Percentiles rank a stretch among this genome's conserved stretches.
Evolutionary conservation across 2,888 invertebrate genomes (phyloP).

Genomic region (Cataglyphis altisquamis): DNA sequence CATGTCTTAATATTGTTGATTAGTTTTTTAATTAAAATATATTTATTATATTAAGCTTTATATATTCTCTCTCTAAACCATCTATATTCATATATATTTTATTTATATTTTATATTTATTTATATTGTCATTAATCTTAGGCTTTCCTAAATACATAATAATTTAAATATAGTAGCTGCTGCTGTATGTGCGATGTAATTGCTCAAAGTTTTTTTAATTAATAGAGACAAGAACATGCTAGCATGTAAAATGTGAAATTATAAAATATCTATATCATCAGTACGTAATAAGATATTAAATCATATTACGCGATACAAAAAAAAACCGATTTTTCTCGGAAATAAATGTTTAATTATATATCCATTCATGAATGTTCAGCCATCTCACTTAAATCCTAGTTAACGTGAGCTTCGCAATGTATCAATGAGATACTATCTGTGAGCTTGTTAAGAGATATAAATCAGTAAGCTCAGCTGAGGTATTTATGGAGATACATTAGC

Average conservation of each 20-base stretch:
- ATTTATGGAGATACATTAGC: slow-evolving; percentile 58
- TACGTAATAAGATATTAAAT: background rate
- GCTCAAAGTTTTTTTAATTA: slow-evolving; percentile 1
- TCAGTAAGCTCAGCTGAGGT: slow-evolving; percentile 42
- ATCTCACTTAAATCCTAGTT: slow-evolving; percentile 49
- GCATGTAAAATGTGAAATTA: background rate
- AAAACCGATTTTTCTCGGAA: slow-evolving; percentile 2
- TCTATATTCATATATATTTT: background rate
- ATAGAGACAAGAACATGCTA: slow-evolving; percentile 1
- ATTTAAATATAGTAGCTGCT: background rate
- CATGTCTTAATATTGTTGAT: background rate
- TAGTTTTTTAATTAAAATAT: background rate
- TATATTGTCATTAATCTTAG: background rate
- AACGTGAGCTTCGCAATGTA: slow-evolving; percentile 53
- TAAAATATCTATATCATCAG: slow-evolving; percentile 5
- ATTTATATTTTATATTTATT: slow-evolving; percentile 2
- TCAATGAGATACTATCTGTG: slow-evolving; percentile 52
- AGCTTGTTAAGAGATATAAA: slow-evolving; percentile 57
- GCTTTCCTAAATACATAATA: background rate
- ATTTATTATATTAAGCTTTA: background rate
- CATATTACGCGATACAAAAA: background rate
- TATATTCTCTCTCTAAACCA: background rate
- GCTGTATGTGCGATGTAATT: background rate
- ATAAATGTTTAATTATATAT: background rate
- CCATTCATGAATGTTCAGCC: slow-evolving; percentile 9